Percentiles rank a stretch among this genome's conserved stretches.
phyloP scores from a whole-genome alignment of 2,113 vertebrate genomes.

The Speoplatyrhinus poulsoni region DNA sequence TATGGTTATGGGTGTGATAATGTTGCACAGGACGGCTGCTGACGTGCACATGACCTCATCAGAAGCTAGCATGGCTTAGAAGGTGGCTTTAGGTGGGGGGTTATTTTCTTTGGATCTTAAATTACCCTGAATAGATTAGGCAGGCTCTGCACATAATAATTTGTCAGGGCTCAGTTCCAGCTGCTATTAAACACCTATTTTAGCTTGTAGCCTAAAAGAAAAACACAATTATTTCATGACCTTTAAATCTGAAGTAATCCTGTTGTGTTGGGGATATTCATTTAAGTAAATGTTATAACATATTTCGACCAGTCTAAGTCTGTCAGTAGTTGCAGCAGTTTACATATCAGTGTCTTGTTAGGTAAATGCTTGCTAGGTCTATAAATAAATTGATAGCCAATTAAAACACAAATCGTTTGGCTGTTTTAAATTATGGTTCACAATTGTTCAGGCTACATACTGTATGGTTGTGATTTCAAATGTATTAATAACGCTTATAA shows the following conservation, averaged over 20 bases:
- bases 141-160: slow-evolving; percentile 49
- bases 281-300: neutral
- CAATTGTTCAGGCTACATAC: neutral
- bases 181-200: slow-evolving; percentile 56
- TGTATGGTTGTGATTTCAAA: neutral
- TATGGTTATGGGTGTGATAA: neutral
- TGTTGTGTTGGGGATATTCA: slow-evolving; percentile 4
- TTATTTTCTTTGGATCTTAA: slow-evolving; percentile 57
- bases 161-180: slow-evolving; percentile 26
- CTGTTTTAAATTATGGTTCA: neutral
- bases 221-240: slow-evolving; percentile 28
- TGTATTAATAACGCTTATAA: too few relatives aligned
- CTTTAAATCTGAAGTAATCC: slow-evolving; percentile 29
- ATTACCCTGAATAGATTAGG: slow-evolving; percentile 65
- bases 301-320: neutral
- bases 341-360: neutral
- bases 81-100: slow-evolving; percentile 51
- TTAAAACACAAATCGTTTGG: neutral
- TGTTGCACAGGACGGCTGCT: slow-evolving; percentile 1
- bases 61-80: slow-evolving; percentile 49
- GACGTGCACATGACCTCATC: slow-evolving; percentile 52
- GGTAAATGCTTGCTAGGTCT: neutral
- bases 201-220: slow-evolving; percentile 57
- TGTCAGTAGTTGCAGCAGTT: neutral
- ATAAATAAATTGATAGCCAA: neutral